phyloP scores from a whole-genome alignment of 2,888 invertebrate genomes.

The Argynnis bischoffii region DNA sequence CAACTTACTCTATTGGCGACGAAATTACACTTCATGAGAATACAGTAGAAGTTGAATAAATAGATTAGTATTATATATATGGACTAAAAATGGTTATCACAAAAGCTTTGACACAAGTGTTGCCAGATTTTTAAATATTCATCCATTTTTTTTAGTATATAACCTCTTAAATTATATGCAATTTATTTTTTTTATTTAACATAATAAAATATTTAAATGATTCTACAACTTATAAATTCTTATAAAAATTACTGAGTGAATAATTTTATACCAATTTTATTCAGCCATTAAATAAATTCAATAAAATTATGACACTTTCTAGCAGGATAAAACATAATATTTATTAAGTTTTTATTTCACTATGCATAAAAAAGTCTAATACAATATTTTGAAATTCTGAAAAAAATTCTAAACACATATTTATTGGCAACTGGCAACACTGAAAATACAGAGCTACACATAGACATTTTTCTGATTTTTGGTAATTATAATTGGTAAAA shows the following conservation, averaged over 20 bases:
- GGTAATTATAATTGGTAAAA: background rate
- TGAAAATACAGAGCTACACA: conserved; percentile 20
- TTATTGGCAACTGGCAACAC: conserved; percentile 14
- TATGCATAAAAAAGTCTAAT: background rate
- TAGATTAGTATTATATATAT: conserved; percentile 25
- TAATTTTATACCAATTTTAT: too few relatives aligned
- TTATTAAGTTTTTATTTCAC: too few relatives aligned
- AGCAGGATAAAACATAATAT: too few relatives aligned
- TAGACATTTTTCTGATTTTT: background rate
- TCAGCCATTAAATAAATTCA: too few relatives aligned
- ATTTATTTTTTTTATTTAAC: background rate
- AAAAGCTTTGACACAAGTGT: conserved; percentile 26
- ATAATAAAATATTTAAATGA: too few relatives aligned
- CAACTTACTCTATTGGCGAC: conserved; percentile 14
- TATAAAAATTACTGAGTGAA: too few relatives aligned
- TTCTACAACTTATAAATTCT: too few relatives aligned
- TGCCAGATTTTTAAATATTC: conserved; percentile 11
- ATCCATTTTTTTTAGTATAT: too few relatives aligned
- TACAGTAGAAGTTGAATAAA: conserved; percentile 8
- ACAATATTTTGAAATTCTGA: background rate
- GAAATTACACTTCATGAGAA: conserved; percentile 17
- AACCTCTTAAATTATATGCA: too few relatives aligned
- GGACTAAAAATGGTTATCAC: conserved; percentile 28
- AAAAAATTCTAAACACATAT: too few relatives aligned
- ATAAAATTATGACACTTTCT: too few relatives aligned